These are phyloP conservation scores for Ochropleura leucogaster DNA, from an alignment of 2,888 invertebrate genomes.

Conservation along the genomic window DNA sequence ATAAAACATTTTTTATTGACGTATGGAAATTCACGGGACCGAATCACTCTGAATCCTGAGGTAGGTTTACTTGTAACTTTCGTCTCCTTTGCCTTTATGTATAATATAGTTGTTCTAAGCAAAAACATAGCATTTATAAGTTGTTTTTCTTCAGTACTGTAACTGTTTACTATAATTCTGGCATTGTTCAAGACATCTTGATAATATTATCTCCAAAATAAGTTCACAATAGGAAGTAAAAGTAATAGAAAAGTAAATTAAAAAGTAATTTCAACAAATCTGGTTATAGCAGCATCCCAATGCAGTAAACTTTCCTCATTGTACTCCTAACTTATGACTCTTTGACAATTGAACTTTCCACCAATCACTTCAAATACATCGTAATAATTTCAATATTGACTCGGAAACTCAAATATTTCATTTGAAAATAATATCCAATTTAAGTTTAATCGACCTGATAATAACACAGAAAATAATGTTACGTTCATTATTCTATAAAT, in stretches of 20 bases:
- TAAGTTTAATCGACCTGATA: background rate
- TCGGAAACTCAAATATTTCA: constrained; percentile 2
- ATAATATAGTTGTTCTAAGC: background rate
- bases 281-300: constrained; percentile 16
- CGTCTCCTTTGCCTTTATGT: background rate
- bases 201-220: background rate
- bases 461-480: background rate
- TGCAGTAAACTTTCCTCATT: constrained; percentile 38
- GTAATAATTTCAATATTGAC: constrained; percentile 26
- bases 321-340: constrained; percentile 42
- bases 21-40: constrained; percentile 34
- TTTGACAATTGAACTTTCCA: constrained; percentile 39
- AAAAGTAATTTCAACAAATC: constrained; percentile 37
- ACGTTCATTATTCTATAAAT: background rate
- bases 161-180: background rate
- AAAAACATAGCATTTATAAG: background rate
- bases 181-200: background rate
- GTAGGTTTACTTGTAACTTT: constrained; percentile 21
- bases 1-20: constrained; percentile 51
- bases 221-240: background rate
- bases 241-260: background rate
- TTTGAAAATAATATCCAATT: background rate
- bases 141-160: background rate
- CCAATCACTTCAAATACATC: constrained; percentile 33
- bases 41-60: constrained; percentile 22